A percentile compares a stretch with the other conserved stretches of the same genome.
Evolutionary conservation across 1,140 invertebrate genomes (phyloP).

Genomic region (Heliothis subflexa): DNA sequence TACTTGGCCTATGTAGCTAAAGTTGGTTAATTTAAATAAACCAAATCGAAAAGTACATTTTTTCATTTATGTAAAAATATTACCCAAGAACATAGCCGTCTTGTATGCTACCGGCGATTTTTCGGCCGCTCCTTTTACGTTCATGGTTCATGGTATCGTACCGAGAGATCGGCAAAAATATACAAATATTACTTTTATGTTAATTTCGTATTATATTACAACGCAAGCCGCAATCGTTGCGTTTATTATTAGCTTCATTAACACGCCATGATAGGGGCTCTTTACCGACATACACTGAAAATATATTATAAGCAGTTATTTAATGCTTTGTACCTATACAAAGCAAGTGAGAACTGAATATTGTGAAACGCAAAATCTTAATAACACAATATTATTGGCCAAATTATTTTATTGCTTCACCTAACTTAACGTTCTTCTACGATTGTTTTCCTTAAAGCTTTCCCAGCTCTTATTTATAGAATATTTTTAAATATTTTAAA

Average conservation of each 20-base stretch:
- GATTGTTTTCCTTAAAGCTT: no score
- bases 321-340: background rate
- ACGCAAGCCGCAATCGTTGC: background rate
- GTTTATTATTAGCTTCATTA: slow-evolving; percentile 2
- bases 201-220: slow-evolving; percentile 8
- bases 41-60: no score
- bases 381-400: background rate
- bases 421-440: no score
- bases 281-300: background rate
- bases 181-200: slow-evolving; percentile 21
- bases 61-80: no score
- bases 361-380: background rate
- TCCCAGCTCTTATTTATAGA: background rate
- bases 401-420: background rate
- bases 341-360: background rate
- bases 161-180: slow-evolving; percentile 2
- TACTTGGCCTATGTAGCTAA: no score
- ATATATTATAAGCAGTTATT: background rate
- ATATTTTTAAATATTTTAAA: background rate
- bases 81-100: no score
- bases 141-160: background rate
- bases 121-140: slow-evolving; percentile 5
- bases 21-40: no score
- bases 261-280: background rate
- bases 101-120: background rate